Evolutionary conservation across 2,888 invertebrate genomes (phyloP), one percentile per base, ranked within the genome.

Genomic region (Phania funesta): DNA sequence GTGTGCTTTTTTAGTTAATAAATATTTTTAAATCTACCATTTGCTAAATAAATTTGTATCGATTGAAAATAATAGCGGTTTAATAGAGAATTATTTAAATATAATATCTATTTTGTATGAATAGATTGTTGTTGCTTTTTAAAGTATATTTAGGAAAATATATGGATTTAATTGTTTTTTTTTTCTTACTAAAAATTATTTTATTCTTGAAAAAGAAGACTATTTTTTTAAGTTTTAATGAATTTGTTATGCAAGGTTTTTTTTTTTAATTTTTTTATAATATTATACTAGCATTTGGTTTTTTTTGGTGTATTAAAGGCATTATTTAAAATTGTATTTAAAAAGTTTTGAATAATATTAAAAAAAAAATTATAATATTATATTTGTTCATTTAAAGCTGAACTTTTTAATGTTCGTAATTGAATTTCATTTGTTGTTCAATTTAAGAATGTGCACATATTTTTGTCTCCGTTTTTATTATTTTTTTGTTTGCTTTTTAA

Each of bases 201-300:
- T 29, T 29, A 35, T 70, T 52, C 16, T 35, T 46, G 35, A 62
- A 68, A 32, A 52, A 71, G 18, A n/a, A 48, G 52, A 62, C 20
- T 44, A 24, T 68, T 73, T 79, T 54, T 80, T 44, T 80, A 71
- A 67, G 16, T 83, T 84, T 81, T 87, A 87, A 90, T 90, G 90
- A 90, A 90, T 90, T 90, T 90, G 90, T 90, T 90, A 90, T 90
- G 90, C 90, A 90, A 90, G 88, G 86, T 88, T 90, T 90, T 89
- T 86, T 87, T 85, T 86, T 85, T 82, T n/a, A n/a, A n/a, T n/a
- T 64, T 81, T 67, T 83, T 74, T 76, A 48, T 79, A 70, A 56
- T 82, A 82, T 24, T 82, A 78, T 71, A 71, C 75, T 68, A 83
- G 80, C 80, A 64, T 70, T 73, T 68, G 64, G 67, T 56, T 35